These are phyloP conservation scores for Frieseomelitta varia DNA, from an alignment of 1,140 invertebrate species.

Conservation along the genomic window DNA sequence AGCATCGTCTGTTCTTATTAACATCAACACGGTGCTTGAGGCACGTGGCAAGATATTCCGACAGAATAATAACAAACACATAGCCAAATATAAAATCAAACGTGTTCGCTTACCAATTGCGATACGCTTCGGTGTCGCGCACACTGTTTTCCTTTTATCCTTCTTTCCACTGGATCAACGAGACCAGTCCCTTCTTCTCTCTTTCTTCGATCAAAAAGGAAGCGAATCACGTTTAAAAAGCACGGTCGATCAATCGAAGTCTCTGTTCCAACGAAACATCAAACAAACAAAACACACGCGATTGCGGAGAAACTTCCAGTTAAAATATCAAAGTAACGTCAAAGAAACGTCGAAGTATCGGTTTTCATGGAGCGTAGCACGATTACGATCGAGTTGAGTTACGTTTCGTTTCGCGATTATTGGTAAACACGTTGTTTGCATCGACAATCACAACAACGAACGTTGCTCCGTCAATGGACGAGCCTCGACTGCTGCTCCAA, in stretches of 20 bases:
- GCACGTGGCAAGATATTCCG: not conserved
- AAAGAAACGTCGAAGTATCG: not conserved
- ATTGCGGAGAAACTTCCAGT: not conserved
- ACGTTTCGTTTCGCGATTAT: not conserved
- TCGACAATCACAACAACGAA: constrained; percentile 45
- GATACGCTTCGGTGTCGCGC: not conserved
- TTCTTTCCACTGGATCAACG: not conserved
- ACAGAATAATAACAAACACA: not conserved
- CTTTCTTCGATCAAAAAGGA: not conserved
- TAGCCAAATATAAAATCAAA: not conserved
- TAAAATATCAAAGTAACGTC: not conserved
- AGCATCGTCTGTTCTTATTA: too few relatives aligned
- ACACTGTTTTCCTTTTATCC: not conserved
- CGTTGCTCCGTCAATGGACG: constrained; percentile 66
- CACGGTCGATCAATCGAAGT: constrained; percentile 13
- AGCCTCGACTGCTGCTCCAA: constrained; percentile 51
- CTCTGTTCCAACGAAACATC: not conserved
- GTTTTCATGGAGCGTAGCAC: not conserved
- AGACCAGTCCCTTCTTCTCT: not conserved
- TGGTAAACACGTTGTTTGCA: constrained; percentile 6
- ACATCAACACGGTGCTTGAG: not conserved
- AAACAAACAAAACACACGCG: not conserved
- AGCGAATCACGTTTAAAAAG: not conserved
- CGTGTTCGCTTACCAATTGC: not conserved
- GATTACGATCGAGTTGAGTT: not conserved